These are phyloP conservation scores for Cottus gobio DNA, from an alignment of 2,113 vertebrate species.

Conservation along the genomic window DNA sequence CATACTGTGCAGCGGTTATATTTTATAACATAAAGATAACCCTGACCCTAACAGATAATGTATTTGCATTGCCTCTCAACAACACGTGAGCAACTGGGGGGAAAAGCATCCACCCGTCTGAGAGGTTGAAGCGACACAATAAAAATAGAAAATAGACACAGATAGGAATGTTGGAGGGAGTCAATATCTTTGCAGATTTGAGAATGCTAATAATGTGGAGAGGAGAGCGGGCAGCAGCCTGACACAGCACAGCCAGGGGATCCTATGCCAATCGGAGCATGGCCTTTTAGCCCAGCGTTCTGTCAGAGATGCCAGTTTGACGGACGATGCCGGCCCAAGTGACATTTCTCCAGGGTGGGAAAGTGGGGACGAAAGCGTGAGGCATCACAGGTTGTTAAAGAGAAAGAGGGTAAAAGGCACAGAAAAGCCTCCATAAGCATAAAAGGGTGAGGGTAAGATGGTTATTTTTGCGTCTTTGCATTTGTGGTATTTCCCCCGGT, in stretches of 20 bases:
- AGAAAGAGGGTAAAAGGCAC: slow-evolving; percentile 50
- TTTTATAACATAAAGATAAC: background rate
- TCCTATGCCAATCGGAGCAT: slow-evolving; percentile 79
- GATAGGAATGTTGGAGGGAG: background rate
- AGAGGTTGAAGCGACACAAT: slow-evolving; percentile 1
- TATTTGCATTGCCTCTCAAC: background rate
- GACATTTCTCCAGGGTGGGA: slow-evolving; percentile 78
- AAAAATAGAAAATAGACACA: background rate
- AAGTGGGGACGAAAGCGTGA: slow-evolving; percentile 47
- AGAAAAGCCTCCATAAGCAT: slow-evolving; percentile 25
- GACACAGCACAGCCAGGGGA: slow-evolving; percentile 71
- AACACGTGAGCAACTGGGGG: background rate
- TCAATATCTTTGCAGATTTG: slow-evolving; percentile 20
- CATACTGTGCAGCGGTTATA: slow-evolving; percentile 1
- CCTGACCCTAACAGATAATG: background rate
- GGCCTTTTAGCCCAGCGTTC: slow-evolving; percentile 77
- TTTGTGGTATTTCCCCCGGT: slow-evolving; percentile 30
- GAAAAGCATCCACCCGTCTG: slow-evolving; percentile 21
- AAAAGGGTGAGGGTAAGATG: slow-evolving; percentile 13
- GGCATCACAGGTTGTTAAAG: slow-evolving; percentile 59
- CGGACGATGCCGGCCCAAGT: slow-evolving; percentile 67
- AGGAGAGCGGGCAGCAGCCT: slow-evolving; percentile 37
- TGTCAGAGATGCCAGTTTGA: slow-evolving; percentile 82
- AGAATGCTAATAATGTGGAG: slow-evolving; percentile 45
- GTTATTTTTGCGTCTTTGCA: slow-evolving; percentile 27